Percentiles rank a stretch among this genome's conserved stretches.
Evolutionary conservation across 2,888 invertebrate species (phyloP).

Genomic region (Eilema caniola): DNA sequence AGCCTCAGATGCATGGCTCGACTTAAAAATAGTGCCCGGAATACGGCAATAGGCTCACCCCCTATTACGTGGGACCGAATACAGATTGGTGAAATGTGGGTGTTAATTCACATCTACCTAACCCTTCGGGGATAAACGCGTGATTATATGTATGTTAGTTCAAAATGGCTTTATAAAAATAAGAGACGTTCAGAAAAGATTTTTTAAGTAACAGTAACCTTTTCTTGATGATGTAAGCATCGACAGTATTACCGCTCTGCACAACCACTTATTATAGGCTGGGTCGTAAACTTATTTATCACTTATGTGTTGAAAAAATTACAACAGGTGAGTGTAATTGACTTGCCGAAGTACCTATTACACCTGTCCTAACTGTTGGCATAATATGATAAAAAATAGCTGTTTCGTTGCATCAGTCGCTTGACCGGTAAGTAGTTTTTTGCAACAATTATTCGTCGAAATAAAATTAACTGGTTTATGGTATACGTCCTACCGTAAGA

Average conservation of each 20-base stretch:
- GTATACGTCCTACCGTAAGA: not conserved
- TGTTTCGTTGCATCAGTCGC: conserved; percentile 2
- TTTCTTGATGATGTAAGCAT: not conserved
- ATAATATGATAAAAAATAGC: not conserved
- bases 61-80: too few species aligned
- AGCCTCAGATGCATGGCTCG: too few species aligned
- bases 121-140: too few species aligned
- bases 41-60: too few species aligned
- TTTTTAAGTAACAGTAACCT: not conserved
- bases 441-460: conserved; percentile 13
- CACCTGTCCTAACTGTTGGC: not conserved
- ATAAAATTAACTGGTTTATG: conserved; percentile 13
- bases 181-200: not conserved
- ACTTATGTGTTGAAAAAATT: conserved; percentile 2
- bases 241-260: not conserved
- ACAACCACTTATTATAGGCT: not conserved
- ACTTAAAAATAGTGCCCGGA: too few species aligned
- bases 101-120: too few species aligned
- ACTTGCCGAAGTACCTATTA: conserved; percentile 3
- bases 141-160: too few species aligned
- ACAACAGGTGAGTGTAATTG: not conserved
- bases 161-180: too few species aligned
- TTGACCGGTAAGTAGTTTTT: not conserved
- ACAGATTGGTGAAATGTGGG: too few species aligned
- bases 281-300: conserved; percentile 1